Conservation (phyloP, 2,113 vertebrate genomes). For the Saguinus imperator region DNA sequence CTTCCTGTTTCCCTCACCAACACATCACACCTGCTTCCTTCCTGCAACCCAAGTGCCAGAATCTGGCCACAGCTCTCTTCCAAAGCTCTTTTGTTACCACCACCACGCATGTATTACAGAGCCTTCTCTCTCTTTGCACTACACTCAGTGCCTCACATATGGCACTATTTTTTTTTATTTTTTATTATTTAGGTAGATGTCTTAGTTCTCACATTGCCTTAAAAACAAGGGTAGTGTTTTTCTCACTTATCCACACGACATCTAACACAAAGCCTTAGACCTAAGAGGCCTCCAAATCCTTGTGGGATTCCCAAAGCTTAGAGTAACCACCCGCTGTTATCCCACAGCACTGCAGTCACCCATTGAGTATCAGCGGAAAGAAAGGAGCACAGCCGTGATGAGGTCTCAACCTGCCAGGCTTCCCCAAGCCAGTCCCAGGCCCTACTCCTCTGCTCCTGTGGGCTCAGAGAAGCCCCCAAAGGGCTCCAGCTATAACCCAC, state of each 20-base stretch:
- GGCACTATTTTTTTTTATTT: background rate
- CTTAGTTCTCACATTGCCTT: background rate
- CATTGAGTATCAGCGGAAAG: slow-evolving; percentile 96
- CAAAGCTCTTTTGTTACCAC: background rate
- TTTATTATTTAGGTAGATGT: background rate
- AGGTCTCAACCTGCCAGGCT: slow-evolving; percentile 87
- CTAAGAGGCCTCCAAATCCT: background rate
- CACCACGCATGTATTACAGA: background rate
- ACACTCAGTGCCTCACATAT: background rate
- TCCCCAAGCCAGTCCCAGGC: slow-evolving; percentile 88
- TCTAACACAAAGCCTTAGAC: background rate
- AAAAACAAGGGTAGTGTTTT: background rate
- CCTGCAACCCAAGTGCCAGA: background rate
- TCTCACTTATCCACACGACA: background rate
- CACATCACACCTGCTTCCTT: background rate
- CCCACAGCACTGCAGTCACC: slow-evolving; percentile 94
- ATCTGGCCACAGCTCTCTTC: background rate
- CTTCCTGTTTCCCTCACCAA: background rate
- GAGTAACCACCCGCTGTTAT: background rate
- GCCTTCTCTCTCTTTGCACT: background rate
- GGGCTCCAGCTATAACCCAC: slow-evolving; percentile 87
- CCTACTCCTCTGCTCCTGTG: slow-evolving; percentile 90
- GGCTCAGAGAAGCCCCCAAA: slow-evolving; percentile 89
- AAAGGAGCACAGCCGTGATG: slow-evolving; percentile 87
- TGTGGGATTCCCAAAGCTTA: background rate